Evolutionary conservation across 2,113 vertebrate genomes (phyloP), one percentile per base, ranked within the genome.

Genomic region (Mus musculus): DNA sequence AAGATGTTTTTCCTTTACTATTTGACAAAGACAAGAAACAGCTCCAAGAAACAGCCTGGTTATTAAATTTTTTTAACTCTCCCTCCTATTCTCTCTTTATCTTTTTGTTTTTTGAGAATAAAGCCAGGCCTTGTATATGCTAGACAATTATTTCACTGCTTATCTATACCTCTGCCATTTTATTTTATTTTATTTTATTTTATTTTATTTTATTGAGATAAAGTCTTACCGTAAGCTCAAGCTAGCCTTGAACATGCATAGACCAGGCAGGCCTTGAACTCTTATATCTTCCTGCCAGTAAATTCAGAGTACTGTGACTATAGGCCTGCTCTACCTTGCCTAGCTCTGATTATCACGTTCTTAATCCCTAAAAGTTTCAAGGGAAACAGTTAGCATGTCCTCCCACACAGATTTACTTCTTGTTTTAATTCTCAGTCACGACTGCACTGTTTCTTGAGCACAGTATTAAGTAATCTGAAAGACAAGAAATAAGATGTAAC

Each of bases 381-480:
- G 59, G 26, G 39, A 42, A 86, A 52, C 9, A 72, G 36, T 56
- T 86, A 7, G 20, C 19, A 24, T 78, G 86, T 17, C 16, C 24
- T 87, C 63, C 3, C 28, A 88, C 54, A 78, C 19, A 33, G 75
- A 71, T 56, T 89, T 92, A 56, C 49, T 88, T 78, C 92, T 75
- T 91, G 78, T 94, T 94, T 54, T 81, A 89, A 94, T 69, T 69
- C 89, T 88, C 28, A 85, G 12, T 56, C 63, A 76, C 3, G 6
- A 91, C n/a, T 71, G n/a, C 65, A 52, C 61, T 75, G 14, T 87
- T n/a, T 76, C 42, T 75, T 71, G 4, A 39, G 26, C 19, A 85
- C 2, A 95, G 6, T n/a, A 39, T 81, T 90, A 71, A 93, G 33
- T 87, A 61, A 96, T 71, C 91, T 76, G 71, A 88, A 93, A 76